These are phyloP conservation scores for Condylostylus longicornis DNA, from an alignment of 1,140 invertebrate species.

Conservation along the genomic window DNA sequence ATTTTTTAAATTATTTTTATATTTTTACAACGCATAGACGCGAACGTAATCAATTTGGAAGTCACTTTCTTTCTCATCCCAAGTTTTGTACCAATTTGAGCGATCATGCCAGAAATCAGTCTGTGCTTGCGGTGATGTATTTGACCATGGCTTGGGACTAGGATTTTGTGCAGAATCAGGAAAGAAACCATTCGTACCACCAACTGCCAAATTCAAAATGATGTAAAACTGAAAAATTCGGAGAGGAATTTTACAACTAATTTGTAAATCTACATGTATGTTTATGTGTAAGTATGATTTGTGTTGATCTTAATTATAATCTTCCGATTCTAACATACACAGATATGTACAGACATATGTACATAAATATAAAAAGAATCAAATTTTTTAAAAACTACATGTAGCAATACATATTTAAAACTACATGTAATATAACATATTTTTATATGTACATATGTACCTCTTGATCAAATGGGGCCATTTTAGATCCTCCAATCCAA, in stretches of 20 bases:
- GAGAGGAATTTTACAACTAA: no score
- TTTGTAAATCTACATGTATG: no score
- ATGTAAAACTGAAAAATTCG: constrained; percentile 39
- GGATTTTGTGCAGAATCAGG: constrained; percentile 28
- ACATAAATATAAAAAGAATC: no score
- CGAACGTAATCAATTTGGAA: constrained; percentile 44
- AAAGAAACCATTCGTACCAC: constrained; percentile 36
- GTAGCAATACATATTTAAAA: neutral
- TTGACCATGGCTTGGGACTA: constrained; percentile 35
- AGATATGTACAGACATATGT: no score
- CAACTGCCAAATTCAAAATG: constrained; percentile 36
- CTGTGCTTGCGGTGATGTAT: constrained; percentile 18
- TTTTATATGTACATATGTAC: constrained; percentile 14
- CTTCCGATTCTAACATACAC: no score
- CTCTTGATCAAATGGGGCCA: constrained; percentile 41
- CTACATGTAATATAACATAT: neutral
- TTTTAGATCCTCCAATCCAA: constrained; percentile 30
- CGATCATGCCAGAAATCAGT: constrained; percentile 35
- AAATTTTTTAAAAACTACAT: no score
- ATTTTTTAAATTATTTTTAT: no score
- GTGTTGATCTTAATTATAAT: no score
- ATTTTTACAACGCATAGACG: constrained; percentile 41
- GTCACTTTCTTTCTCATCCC: constrained; percentile 24
- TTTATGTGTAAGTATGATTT: no score
- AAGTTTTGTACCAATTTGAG: constrained; percentile 35